Conservation (phyloP, 2,113 vertebrate genomes). For the Xiphophorus couchianus region DNA sequence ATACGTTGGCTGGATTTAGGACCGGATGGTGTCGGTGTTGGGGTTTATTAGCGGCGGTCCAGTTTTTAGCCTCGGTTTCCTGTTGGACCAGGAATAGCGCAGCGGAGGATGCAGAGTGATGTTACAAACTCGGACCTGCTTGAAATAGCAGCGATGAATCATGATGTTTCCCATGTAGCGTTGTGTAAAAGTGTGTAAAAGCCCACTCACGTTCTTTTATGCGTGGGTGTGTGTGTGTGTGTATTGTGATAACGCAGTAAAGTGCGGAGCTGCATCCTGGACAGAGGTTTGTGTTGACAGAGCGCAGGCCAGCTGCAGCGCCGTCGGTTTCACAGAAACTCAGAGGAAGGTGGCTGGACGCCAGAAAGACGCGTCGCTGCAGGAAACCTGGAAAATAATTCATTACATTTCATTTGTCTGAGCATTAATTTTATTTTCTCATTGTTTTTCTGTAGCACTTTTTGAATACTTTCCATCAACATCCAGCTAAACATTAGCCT, state of each 20-base stretch:
- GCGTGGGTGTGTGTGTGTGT: background rate
- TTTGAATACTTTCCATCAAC: too few relatives aligned
- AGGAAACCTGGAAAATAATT: constrained; percentile 5
- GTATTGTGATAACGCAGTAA: constrained; percentile 70
- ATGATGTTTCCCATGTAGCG: constrained; percentile 30
- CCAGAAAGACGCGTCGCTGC: constrained; percentile 15
- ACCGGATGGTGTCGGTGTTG: constrained; percentile 39
- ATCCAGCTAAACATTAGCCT: too few relatives aligned
- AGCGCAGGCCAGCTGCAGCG: constrained; percentile 68
- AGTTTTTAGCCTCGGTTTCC: constrained; percentile 35
- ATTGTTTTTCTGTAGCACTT: too few relatives aligned
- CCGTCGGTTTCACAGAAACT: constrained; percentile 38
- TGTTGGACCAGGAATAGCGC: constrained; percentile 43
- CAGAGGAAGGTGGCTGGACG: constrained; percentile 36
- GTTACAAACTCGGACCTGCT: constrained; percentile 38
- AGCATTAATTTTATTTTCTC: too few relatives aligned
- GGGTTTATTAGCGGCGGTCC: constrained; percentile 60
- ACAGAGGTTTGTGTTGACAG: constrained; percentile 66
- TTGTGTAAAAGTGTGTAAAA: constrained; percentile 47
- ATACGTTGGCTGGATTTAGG: constrained; percentile 32
- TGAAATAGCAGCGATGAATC: constrained; percentile 63
- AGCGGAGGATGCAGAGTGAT: constrained; percentile 34
- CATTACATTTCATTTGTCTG: too few relatives aligned
- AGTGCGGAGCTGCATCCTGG: constrained; percentile 58
- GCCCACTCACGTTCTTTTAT: constrained; percentile 42